Evolutionary conservation across 30 jellyfish, hydroid and myxozoan species (phyloP).

Genomic region (Hydractinia echinata): DNA sequence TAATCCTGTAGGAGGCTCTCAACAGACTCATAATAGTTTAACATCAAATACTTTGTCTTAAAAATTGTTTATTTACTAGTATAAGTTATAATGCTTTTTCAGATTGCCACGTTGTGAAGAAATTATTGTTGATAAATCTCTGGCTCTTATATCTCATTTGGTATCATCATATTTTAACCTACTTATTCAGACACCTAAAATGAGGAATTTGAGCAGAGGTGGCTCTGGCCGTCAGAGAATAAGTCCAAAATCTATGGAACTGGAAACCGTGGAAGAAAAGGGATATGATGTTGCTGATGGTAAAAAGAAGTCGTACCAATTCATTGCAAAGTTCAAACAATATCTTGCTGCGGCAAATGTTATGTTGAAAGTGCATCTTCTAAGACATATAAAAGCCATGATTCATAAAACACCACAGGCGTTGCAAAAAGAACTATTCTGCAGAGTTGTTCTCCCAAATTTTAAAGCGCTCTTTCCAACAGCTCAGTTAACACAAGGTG

Average conservation of each 20-base stretch:
- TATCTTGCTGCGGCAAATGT: neutral
- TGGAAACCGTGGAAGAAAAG: conserved; percentile 11
- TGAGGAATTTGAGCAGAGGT: neutral
- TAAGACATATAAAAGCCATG: conserved; percentile 6
- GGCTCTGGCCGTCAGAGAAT: neutral
- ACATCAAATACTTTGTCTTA: too few relatives aligned
- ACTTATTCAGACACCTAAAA: conserved; percentile 1
- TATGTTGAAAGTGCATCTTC: conserved; percentile 4
- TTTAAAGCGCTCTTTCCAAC: neutral
- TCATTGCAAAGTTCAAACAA: neutral
- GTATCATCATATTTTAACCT: neutral
- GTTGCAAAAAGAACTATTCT: neutral
- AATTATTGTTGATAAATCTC: neutral
- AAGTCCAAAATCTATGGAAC: neutral
- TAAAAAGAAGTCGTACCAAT: conserved; percentile 1
- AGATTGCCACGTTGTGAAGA: conserved; percentile 15
- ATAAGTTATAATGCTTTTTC: neutral
- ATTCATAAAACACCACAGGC: neutral
- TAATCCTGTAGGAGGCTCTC: too few relatives aligned
- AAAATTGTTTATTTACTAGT: too few relatives aligned
- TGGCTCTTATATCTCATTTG: neutral
- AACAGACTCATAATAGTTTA: too few relatives aligned
- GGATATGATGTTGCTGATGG: conserved; percentile 50
- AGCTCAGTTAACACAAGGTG: neutral
- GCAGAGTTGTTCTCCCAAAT: neutral